A percentile compares a stretch with the other conserved stretches of the same genome.
phyloP scores from a whole-genome alignment of 1,140 invertebrate species.

The Drosophila yakuba region DNA sequence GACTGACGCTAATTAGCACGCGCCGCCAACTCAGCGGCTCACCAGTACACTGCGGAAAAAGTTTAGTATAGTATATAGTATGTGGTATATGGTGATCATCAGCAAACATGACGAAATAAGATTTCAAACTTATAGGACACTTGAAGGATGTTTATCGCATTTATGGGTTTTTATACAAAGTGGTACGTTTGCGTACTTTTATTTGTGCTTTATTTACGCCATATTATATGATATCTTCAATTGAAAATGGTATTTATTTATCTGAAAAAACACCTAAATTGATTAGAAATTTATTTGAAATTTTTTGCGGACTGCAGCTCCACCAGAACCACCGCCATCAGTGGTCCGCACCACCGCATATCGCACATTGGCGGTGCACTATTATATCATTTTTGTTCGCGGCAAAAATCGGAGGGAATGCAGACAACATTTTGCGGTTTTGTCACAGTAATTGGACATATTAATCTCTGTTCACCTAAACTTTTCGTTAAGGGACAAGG shows the following conservation, averaged over 20 bases:
- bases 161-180: too few relatives aligned
- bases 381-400: slow-evolving; percentile 76
- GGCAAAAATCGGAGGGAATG: slow-evolving; percentile 53
- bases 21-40: slow-evolving; percentile 56
- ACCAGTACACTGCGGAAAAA: slow-evolving; percentile 10
- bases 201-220: too few relatives aligned
- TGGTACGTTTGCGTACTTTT: too few relatives aligned
- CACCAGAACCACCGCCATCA: slow-evolving; percentile 20
- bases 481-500: slow-evolving; percentile 33
- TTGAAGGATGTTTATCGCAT: too few relatives aligned
- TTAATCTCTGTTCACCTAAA: slow-evolving; percentile 83
- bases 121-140: too few relatives aligned
- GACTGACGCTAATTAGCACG: slow-evolving; percentile 82
- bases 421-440: slow-evolving; percentile 84
- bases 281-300: neutral
- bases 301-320: slow-evolving; percentile 1
- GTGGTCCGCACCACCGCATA: slow-evolving; percentile 23
- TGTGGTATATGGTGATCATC: neutral
- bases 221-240: neutral
- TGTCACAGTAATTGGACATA: slow-evolving; percentile 85
- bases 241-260: too few relatives aligned
- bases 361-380: slow-evolving; percentile 53
- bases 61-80: neutral
- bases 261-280: neutral
- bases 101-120: neutral